These are phyloP conservation scores for Stenoptilia bipunctidactyla DNA, from an alignment of 2,888 invertebrate species.

Conservation along the genomic window DNA sequence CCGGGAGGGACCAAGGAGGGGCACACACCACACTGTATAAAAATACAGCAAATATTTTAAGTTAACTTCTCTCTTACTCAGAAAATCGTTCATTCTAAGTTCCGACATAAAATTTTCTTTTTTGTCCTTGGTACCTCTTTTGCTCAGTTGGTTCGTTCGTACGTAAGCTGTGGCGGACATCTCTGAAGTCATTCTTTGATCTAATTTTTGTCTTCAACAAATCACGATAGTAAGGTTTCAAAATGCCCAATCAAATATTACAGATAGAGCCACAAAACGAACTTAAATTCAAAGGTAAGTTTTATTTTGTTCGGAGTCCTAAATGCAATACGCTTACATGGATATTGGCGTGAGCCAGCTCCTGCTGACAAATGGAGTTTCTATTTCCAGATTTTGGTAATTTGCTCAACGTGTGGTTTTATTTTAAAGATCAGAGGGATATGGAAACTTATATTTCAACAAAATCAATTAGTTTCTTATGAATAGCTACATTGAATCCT, in stretches of 20 bases:
- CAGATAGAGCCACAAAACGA: conserved; percentile 90
- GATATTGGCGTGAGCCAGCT: conserved; percentile 35
- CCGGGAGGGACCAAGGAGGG: too few relatives aligned
- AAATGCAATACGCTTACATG: conserved; percentile 41
- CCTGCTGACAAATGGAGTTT: conserved; percentile 67
- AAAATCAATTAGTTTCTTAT: conserved; percentile 27
- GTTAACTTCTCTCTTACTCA: too few relatives aligned
- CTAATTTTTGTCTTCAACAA: conserved; percentile 44
- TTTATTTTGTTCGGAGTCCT: conserved; percentile 22
- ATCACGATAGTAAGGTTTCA: conserved; percentile 54
- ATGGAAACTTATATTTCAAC: too few relatives aligned
- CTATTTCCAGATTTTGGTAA: conserved; percentile 67
- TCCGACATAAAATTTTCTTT: too few relatives aligned
- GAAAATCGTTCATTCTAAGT: too few relatives aligned
- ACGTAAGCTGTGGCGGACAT: neutral
- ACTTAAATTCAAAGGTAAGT: conserved; percentile 91
- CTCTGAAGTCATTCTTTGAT: neutral
- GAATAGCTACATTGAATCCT: conserved; percentile 5
- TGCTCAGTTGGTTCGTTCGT: neutral
- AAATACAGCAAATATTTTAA: too few relatives aligned
- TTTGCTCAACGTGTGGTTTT: conserved; percentile 65
- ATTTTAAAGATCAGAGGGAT: too few relatives aligned
- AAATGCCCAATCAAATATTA: conserved; percentile 82
- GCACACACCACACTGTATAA: too few relatives aligned
- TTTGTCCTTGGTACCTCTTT: too few relatives aligned